Percentiles rank a stretch among this genome's conserved stretches.
Conservation (phyloP, 2,797 vertebrate genomes). For the Stomatorhinus walkeri region DNA sequence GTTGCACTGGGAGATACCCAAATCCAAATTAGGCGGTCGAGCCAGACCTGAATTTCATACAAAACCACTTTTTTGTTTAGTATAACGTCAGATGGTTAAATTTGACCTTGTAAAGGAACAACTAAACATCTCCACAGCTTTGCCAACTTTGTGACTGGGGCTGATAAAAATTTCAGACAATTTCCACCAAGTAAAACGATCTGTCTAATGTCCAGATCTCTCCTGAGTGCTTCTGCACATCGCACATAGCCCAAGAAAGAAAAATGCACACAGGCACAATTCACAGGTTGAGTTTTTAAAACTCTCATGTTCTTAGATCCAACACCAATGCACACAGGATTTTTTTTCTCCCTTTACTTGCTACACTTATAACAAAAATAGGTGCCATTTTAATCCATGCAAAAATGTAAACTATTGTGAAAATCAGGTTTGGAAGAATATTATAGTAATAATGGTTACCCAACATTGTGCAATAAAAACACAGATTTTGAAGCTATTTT, state of each 20-base stretch:
- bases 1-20: background rate
- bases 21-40: background rate
- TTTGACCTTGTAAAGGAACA: background rate
- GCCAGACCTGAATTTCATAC: background rate
- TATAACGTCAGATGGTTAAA: background rate
- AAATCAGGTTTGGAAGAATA: background rate
- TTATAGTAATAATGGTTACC: background rate
- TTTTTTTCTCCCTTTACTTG: background rate
- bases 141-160: background rate
- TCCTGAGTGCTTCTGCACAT: background rate
- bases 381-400: background rate
- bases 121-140: background rate
- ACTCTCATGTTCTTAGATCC: background rate
- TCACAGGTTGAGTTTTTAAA: background rate
- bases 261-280: background rate
- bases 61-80: background rate
- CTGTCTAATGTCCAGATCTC: background rate
- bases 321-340: background rate
- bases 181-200: background rate
- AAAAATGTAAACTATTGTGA: background rate
- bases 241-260: background rate
- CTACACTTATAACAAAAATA: background rate
- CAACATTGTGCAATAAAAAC: background rate
- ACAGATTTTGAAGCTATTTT: background rate
- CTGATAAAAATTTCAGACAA: background rate